phyloP scores from a whole-genome alignment of 1,140 invertebrate species.

The Zaprionus africanus region DNA sequence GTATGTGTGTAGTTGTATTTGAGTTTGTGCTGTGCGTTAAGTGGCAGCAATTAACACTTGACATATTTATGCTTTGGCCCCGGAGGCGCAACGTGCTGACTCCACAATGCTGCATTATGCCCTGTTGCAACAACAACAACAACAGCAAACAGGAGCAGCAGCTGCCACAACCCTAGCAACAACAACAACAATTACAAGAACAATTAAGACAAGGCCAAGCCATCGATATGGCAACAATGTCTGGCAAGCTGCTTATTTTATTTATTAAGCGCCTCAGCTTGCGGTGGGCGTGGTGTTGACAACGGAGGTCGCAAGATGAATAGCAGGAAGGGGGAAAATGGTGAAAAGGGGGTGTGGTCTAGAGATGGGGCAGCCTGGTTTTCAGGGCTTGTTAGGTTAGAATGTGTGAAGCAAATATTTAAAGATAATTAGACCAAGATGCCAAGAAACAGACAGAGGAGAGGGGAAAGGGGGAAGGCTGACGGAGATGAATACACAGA shows the following conservation, averaged over 20 bases:
- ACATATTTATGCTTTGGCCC: conserved; percentile 77
- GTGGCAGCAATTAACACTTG: conserved; percentile 82
- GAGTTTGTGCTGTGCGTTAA: conserved; percentile 80
- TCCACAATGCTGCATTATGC: conserved; percentile 41
- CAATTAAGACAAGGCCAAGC: conserved; percentile 65
- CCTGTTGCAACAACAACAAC: conserved; percentile 16
- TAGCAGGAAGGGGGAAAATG: not conserved
- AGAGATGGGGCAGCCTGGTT: conserved; percentile 13
- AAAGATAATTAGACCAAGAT: conserved; percentile 62
- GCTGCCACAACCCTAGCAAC: conserved; percentile 15
- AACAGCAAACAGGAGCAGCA: conserved; percentile 4
- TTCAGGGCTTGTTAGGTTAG: conserved; percentile 16
- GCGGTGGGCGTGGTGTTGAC: conserved; percentile 43
- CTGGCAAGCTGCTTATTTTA: conserved; percentile 75
- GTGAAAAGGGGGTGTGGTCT: not conserved
- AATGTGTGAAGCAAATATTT: conserved; percentile 65
- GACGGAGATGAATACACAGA: conserved; percentile 28
- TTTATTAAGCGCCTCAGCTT: conserved; percentile 76
- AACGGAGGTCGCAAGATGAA: not conserved
- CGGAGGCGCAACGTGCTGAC: conserved; percentile 56
- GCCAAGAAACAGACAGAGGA: not conserved
- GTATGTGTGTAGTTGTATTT: conserved; percentile 55
- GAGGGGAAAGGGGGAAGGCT: not conserved
- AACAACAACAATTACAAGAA: conserved; percentile 32
- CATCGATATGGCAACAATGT: conserved; percentile 69